Percentiles rank a stretch among this genome's conserved stretches.
Conservation (phyloP, 2,888 invertebrate species). For the Argyresthia goedartella region DNA sequence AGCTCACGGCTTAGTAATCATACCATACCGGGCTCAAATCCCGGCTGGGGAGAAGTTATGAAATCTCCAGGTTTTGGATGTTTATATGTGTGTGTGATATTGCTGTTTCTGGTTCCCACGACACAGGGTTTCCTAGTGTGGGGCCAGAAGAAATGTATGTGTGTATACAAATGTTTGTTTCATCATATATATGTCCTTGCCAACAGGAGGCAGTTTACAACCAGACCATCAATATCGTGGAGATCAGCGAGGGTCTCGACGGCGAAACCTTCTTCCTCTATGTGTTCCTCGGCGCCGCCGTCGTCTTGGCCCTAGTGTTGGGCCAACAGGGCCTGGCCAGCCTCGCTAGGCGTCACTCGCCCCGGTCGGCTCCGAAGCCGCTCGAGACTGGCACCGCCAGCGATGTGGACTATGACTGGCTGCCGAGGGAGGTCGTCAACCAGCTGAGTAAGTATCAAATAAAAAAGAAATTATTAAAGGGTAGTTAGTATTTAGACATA, state of each 20-base stretch:
- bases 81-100: too few relatives aligned
- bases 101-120: too few relatives aligned
- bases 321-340: slow-evolving; percentile 91
- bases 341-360: slow-evolving; percentile 81
- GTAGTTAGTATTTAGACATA: not conserved
- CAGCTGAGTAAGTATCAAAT: slow-evolving; percentile 79
- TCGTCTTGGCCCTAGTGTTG: slow-evolving; percentile 87
- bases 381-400: slow-evolving; percentile 94
- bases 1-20: too few relatives aligned
- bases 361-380: slow-evolving; percentile 67
- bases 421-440: slow-evolving; percentile 91
- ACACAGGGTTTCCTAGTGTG: too few relatives aligned
- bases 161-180: too few relatives aligned
- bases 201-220: slow-evolving; percentile 95
- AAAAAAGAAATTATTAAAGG: not conserved
- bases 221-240: slow-evolving; percentile 95
- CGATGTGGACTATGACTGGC: slow-evolving; percentile 98
- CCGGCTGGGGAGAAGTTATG: too few relatives aligned
- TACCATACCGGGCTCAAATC: too few relatives aligned
- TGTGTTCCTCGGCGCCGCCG: slow-evolving; percentile 91
- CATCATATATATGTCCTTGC: too few relatives aligned
- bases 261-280: slow-evolving; percentile 99
- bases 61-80: too few relatives aligned
- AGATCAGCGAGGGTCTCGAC: slow-evolving; percentile 96
- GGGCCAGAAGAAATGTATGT: too few relatives aligned